Evolutionary conservation across 2,797 vertebrate species (phyloP).

Genomic region (Propithecus perrieri): DNA sequence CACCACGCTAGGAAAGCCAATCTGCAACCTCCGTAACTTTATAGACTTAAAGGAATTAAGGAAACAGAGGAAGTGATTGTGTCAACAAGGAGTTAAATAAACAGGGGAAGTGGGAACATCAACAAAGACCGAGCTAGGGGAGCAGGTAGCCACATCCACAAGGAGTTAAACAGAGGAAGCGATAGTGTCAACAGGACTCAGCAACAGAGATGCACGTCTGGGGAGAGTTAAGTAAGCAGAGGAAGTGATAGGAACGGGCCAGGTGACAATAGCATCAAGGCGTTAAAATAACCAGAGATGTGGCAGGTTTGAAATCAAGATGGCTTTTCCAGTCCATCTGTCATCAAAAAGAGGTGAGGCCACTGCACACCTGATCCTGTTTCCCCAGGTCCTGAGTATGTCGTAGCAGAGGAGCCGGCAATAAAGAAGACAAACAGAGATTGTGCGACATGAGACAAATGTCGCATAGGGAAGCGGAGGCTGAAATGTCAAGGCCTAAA

Average conservation of each 20-base stretch:
- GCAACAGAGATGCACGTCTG: not conserved
- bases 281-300: not conserved
- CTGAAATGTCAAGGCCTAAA: not conserved
- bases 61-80: conserved; percentile 53
- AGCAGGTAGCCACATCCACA: conserved; percentile 20
- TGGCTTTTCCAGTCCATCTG: not conserved
- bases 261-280: not conserved
- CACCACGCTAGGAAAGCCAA: not conserved
- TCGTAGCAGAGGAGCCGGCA: not conserved
- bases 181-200: conserved; percentile 30
- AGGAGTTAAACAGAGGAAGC: conserved; percentile 60
- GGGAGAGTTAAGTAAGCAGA: conserved; percentile 48
- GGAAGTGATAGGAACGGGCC: conserved; percentile 8
- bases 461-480: not conserved
- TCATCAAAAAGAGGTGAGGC: not conserved
- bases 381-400: not conserved
- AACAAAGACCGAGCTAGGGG: not conserved
- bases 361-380: too few relatives aligned
- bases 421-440: not conserved
- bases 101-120: conserved; percentile 62
- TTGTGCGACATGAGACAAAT: not conserved
- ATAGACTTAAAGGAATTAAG: conserved; percentile 60
- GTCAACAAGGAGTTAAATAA: conserved; percentile 60
- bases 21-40: not conserved
- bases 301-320: not conserved